Percentiles rank a stretch among this genome's conserved stretches.
These are phyloP conservation scores for Aulostomus chinensis DNA, from an alignment of 2,797 vertebrate genomes.

Conservation along the genomic window DNA sequence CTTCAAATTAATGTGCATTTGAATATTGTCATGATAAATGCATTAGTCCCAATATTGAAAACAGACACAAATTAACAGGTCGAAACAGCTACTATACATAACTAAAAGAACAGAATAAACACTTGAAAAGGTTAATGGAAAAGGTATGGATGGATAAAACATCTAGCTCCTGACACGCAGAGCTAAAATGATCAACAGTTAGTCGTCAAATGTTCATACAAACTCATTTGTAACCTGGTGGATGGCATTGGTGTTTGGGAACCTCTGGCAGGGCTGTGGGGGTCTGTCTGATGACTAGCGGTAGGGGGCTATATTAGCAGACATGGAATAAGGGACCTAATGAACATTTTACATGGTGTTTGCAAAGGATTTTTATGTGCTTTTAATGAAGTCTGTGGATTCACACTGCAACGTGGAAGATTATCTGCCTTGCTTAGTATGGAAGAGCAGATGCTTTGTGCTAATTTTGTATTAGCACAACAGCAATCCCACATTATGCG, in stretches of 20 bases:
- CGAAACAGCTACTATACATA: too few relatives aligned
- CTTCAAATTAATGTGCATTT: too few relatives aligned
- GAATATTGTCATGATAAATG: too few relatives aligned
- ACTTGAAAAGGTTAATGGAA: too few relatives aligned
- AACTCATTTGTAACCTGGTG: neutral
- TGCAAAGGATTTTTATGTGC: neutral
- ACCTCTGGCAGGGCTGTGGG: too few relatives aligned
- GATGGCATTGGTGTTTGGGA: neutral
- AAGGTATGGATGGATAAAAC: too few relatives aligned
- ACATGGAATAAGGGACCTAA: neutral
- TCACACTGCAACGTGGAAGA: constrained; percentile 3
- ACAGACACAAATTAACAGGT: too few relatives aligned
- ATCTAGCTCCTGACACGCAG: too few relatives aligned
- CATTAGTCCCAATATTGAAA: too few relatives aligned
- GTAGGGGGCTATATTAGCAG: neutral
- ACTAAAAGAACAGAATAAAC: too few relatives aligned
- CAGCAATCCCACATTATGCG: constrained; percentile 6
- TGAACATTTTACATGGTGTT: constrained; percentile 9
- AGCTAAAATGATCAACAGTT: too few relatives aligned
- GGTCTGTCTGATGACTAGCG: too few relatives aligned
- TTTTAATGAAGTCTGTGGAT: constrained; percentile 8
- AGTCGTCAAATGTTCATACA: neutral
- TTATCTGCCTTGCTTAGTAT: neutral
- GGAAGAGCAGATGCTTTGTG: constrained; percentile 9
- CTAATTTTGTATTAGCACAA: constrained; percentile 4